Base-by-base conservation (phyloP, 2,797 vertebrate species). In the Balearica regulorum region DNA sequence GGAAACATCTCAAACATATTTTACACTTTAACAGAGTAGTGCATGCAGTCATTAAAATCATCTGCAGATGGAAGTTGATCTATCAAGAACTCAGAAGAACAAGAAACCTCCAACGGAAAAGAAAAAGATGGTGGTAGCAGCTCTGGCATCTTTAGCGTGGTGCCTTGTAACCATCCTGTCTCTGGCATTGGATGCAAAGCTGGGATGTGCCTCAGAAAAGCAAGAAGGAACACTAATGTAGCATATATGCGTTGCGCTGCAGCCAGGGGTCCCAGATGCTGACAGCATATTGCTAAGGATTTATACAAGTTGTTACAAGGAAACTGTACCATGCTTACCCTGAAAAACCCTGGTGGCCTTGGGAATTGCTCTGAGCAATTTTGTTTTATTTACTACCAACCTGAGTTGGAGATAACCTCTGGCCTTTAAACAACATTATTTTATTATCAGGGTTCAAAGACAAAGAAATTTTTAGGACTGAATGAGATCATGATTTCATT, bases 191-290 rank as follows among this genome's bases (percentile, higher is more conserved):
- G 58, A 37, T 58, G 46, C 6, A 24, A 33, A 76, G 33, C 48
- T 19, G 33, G 18, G 21, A 35, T 29, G 24, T 44, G 19, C 48
- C 12, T 83, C 29, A 44, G 53, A 5, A 86, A 62, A 79, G 11
- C 33, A 70, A n/a, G 33, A 16, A 29, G 33, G 78, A 51, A 10
- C 39, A 26, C 2, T 21, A 11, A 24, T 1, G 2, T 5, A 21
- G 9, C 41, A 3, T 25, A 7, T 6, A 8, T 12, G 31, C 3
- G 0, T 9, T 4, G 10, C 15, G 6, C 46, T 83, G 41, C 76
- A 83, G 37, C 29, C 3, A 2, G 16, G 18, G 18, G 9, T 88
- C 37, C 10, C 39, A 46, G 24, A 25, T 9, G 10, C 28, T 53
- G 55, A 33, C 5, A 26, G 26, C 0, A 1, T 31, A 20, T 29